These are phyloP conservation scores for Syngnathus floridae DNA, from an alignment of 2,113 vertebrate genomes.

Conservation along the genomic window DNA sequence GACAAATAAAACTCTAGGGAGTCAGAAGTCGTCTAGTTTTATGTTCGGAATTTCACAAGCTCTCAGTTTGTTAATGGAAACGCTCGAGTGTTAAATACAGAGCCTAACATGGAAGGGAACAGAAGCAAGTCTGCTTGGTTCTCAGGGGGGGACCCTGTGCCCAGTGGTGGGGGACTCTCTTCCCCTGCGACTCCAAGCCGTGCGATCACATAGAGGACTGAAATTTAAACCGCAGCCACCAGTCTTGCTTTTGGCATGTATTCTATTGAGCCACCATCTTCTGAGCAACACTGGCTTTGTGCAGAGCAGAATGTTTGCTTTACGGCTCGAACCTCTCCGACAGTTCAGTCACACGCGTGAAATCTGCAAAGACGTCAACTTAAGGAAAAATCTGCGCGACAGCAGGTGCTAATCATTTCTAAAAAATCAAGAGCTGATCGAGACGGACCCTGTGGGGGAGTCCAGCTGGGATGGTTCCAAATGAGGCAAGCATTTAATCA, in stretches of 20 bases:
- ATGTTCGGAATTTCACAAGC: slow-evolving; percentile 48
- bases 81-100: slow-evolving; percentile 46
- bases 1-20: slow-evolving; percentile 48
- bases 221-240: slow-evolving; percentile 61
- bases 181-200: slow-evolving; percentile 42
- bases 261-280: slow-evolving; percentile 23
- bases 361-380: slow-evolving; percentile 40
- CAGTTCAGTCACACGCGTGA: slow-evolving; percentile 24
- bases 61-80: slow-evolving; percentile 56
- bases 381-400: slow-evolving; percentile 17
- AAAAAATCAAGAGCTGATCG: slow-evolving; percentile 40
- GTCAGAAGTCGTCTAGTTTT: slow-evolving; percentile 49
- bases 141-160: slow-evolving; percentile 27
- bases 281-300: slow-evolving; percentile 28
- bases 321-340: slow-evolving; percentile 35
- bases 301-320: slow-evolving; percentile 39
- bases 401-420: slow-evolving; percentile 5
- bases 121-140: slow-evolving; percentile 27
- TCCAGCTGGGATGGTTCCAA: slow-evolving; percentile 30
- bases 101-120: slow-evolving; percentile 30
- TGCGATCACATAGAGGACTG: slow-evolving; percentile 42
- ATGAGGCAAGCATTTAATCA: slow-evolving; percentile 50
- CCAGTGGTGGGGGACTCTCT: background rate
- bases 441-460: slow-evolving; percentile 24
- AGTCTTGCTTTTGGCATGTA: slow-evolving; percentile 45